A percentile compares a stretch with the other conserved stretches of the same genome.
These are phyloP conservation scores for Vanessa cardui DNA, from an alignment of 2,888 invertebrate genomes.

Conservation along the genomic window DNA sequence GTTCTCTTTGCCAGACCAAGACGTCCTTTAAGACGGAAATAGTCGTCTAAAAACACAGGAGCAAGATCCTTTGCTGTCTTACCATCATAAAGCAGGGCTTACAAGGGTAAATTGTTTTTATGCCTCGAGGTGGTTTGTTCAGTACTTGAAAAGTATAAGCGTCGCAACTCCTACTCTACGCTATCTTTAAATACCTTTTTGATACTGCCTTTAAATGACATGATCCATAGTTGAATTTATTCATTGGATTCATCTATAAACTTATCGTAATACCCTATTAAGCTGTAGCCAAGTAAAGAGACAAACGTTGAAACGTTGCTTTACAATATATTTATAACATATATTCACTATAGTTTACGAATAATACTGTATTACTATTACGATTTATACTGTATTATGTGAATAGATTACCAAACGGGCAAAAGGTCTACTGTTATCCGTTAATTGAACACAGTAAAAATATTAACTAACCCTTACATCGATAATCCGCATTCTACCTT, in stretches of 20 bases:
- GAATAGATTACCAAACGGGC: too few relatives aligned
- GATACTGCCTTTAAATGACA: background rate
- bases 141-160: slow-evolving; percentile 23
- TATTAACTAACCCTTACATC: too few relatives aligned
- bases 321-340: too few relatives aligned
- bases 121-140: slow-evolving; percentile 57
- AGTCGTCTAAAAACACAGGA: slow-evolving; percentile 61
- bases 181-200: slow-evolving; percentile 2
- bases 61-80: slow-evolving; percentile 59
- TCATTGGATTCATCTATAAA: background rate
- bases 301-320: too few relatives aligned
- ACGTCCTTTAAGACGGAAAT: slow-evolving; percentile 71
- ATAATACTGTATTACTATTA: too few relatives aligned
- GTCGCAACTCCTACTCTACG: background rate
- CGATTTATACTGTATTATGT: too few relatives aligned
- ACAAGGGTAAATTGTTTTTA: slow-evolving; percentile 77
- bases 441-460: too few relatives aligned
- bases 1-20: slow-evolving; percentile 49
- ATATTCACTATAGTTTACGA: too few relatives aligned
- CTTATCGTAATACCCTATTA: too few relatives aligned
- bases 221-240: background rate
- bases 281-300: too few relatives aligned
- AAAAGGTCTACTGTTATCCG: too few relatives aligned
- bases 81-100: slow-evolving; percentile 62
- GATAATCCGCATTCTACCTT: too few relatives aligned